Evolutionary conservation across 1,140 invertebrate genomes (phyloP).

Genomic region (Drosophila carrolli): DNA sequence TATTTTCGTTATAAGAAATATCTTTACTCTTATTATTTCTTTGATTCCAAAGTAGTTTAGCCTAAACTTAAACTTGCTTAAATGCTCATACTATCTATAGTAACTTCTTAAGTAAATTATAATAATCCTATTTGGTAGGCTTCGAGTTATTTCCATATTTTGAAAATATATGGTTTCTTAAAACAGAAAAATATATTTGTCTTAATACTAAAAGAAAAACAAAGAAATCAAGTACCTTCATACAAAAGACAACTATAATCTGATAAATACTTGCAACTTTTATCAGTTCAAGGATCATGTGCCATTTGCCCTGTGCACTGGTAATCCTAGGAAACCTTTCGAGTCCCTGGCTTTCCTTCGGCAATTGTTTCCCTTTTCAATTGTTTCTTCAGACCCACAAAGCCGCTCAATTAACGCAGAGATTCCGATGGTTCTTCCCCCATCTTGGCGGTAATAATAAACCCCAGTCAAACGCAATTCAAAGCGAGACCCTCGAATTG

Average conservation of each 20-base stretch:
- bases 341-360: neutral
- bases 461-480: neutral
- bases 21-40: too few species aligned
- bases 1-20: too few species aligned
- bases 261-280: too few species aligned
- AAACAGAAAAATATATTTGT: too few species aligned
- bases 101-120: too few species aligned
- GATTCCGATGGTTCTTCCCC: constrained; percentile 27
- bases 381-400: neutral
- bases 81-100: too few species aligned
- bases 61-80: too few species aligned
- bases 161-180: too few species aligned
- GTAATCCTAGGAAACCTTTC: neutral
- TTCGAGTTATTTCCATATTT: too few species aligned
- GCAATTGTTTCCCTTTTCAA: neutral
- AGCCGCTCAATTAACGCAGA: constrained; percentile 21
- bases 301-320: neutral
- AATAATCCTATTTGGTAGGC: too few species aligned
- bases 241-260: too few species aligned
- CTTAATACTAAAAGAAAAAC: neutral
- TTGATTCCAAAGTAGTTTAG: too few species aligned
- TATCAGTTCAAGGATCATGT: neutral
- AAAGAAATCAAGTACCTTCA: neutral
- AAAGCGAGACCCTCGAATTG: constrained; percentile 39
- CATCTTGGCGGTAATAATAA: constrained; percentile 13